Percentiles rank a stretch among this genome's conserved stretches.
Evolutionary conservation across 2,113 vertebrate species (phyloP).

Genomic region (Xiphophorus hellerii): DNA sequence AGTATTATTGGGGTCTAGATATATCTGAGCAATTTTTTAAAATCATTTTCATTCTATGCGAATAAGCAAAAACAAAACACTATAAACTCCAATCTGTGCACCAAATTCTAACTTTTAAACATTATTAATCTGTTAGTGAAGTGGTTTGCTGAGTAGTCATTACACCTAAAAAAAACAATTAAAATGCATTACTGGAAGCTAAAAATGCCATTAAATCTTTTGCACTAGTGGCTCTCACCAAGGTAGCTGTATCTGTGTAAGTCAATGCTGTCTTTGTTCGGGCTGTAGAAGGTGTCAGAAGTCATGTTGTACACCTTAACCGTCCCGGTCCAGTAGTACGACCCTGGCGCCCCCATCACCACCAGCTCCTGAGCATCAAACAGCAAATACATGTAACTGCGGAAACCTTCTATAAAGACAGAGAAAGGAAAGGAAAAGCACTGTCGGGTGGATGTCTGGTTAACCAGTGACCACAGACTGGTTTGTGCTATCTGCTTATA

Average conservation of each 20-base stretch:
- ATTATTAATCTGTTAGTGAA: not conserved
- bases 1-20: not conserved
- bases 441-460: conserved; percentile 61
- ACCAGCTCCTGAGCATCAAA: conserved; percentile 87
- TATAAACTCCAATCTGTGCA: not conserved
- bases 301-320: conserved; percentile 96
- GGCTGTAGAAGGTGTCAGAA: conserved; percentile 89
- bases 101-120: not conserved
- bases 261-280: conserved; percentile 85
- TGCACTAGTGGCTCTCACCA: conserved; percentile 78
- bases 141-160: not conserved
- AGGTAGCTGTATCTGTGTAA: conserved; percentile 93
- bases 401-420: conserved; percentile 1
- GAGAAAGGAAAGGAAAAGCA: conserved; percentile 11
- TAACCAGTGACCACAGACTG: conserved; percentile 74
- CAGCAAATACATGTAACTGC: conserved; percentile 17
- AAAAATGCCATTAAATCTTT: not conserved
- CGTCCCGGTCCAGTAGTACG: conserved; percentile 98
- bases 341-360: conserved; percentile 96
- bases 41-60: not conserved
- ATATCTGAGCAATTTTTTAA: not conserved
- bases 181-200: too few species aligned
- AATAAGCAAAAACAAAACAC: not conserved
- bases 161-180: not conserved
- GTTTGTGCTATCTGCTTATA: conserved; percentile 67